Evolutionary conservation across 1,140 invertebrate genomes (phyloP), one percentile per base, ranked within the genome.

Genomic region (Globodera rostochiensis): DNA sequence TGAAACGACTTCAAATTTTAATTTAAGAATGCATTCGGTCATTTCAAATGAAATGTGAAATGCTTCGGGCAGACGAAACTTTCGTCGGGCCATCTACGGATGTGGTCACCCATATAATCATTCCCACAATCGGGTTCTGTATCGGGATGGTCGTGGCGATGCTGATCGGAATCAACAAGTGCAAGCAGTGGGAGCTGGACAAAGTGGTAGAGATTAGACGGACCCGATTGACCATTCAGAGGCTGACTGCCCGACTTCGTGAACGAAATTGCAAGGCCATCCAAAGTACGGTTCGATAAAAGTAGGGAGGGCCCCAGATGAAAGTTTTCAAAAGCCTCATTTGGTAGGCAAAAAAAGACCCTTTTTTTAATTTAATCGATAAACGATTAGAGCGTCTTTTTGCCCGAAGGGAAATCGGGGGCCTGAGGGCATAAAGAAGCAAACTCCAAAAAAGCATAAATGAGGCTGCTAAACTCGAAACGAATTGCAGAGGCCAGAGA

Each of bases 151-250:
- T 88, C 13, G 85, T 90, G 47, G 87, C 88, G 4, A 88, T 88
- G 87, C 74, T 88, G 6, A 77, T 87, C 71, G 86, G 86, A 6
- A 87, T 87, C 50, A 87, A 87, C 80, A 87, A 89, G 70, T 87
- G 87, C 80, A 89, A 90, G 77, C 86, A 89, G 77, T 89, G 88
- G 88, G 88, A 89, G 70, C 76, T 89, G 74, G 88, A 90, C 74
- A 90, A 88, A 73, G 85, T 89, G 50, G 84, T 86, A 5, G 88
- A 89, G 76, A 90, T 89, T 83, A 77, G 88, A 25, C 78, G 88
- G 50, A 90, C 88, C 5, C 73, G 88, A 11, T 45, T 87, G 57
- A 84, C 88, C 13, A 80, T 89, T 6, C 88, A 89, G 71, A 45
- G 88, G 69, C 86, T 89, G 11, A 89, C 88, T 15, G 83, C 82